Evolutionary conservation across 2,888 invertebrate species (phyloP), one percentile per base, ranked within the genome.

Genomic region (Sarcophaga carnaria): DNA sequence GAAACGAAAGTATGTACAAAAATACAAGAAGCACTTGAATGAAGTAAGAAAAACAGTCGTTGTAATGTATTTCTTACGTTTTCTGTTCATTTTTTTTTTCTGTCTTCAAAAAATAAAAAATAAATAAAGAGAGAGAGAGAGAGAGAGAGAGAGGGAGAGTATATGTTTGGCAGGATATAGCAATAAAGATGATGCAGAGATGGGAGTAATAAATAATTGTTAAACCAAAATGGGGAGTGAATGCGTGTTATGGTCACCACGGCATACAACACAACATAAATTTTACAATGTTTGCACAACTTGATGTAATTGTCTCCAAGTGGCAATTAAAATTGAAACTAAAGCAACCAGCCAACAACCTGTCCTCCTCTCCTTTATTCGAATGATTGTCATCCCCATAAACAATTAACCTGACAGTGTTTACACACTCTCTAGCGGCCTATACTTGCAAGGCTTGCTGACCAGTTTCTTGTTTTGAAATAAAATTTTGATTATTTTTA

Each of bases 181-280:
- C 47, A 49, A 37, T 47, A 27, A 37, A 72, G 63, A 59, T 45
- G 64, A 12, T 64, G 71, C 37, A 80, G 78, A 83, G 83, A 86
- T 81, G 86, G 54, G 12, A 81, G 78, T 74, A 78, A 74, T 83
- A 86, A 86, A 86, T 81, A 86, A 86, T 80, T 71, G 72, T 80
- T 77, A 22, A 49, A 79, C 70, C 69, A 80, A 76, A 78, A 70
- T 54, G 77, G 87, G 88, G 87, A 87, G 88, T 88, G 84, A 88
- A 87, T 78, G 74, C 83, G 85, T 88, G 37, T 37, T 37, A 8
- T 88, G 87, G 85, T 87, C 86, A 78, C 83, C 76, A 81, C 11
- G 49, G 75, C 54, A 11, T n/a, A 59, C 27, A 59, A 17, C 3
- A 59, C n/a, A 77, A 77, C 77, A 72, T 83, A 47, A 67, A 67